Base-by-base conservation (phyloP, 2,113 vertebrate genomes). In the Polypterus senegalus region DNA sequence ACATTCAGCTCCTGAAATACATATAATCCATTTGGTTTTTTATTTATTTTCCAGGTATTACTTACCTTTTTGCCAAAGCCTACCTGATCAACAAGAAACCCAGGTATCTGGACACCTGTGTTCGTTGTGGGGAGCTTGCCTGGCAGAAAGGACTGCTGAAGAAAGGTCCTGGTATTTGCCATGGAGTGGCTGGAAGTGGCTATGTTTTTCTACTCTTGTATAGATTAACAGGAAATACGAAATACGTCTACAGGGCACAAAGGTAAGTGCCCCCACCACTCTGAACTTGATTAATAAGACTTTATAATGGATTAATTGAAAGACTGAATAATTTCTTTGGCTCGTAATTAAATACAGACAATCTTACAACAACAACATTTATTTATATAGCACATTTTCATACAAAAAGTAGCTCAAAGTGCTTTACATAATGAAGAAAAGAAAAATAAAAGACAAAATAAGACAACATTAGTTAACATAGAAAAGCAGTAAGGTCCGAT, bases 91-190 rank as follows among this genome's bases (percentile, higher is more conserved):
- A 89, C 70, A 91, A 91, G 73, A 91, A 88, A 73, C 88, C 90
- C 45, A 89, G 91, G 47, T 94, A 92, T 61, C 80, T 94, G 79
- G 90, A 92, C 76, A 92, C 86, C 1, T 94, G 91, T 44, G 92
- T 93, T 68, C 81, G 88, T 58, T 89, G 90, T 59, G 91, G 89
- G 57, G 89, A 94, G 73, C 83, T 92, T 2, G 88, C 89, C 1
- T 94, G 90, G 89, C 84, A 89, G 81, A 94, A 93, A 59, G 91
- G 91, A 27, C 73, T 94, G 54, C 72, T 94, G 71, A 92, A 93
- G 83, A 92, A 94, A 69, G 91, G 91, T 9, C 91, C 91, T 5
- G 91, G 91, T 49, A 92, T 93, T 71, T 94, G 90, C 70, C 91
- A 94, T 0, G 85, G 90, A 3, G 81, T 94, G 43, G 88, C 90